phyloP scores from a whole-genome alignment of 2,797 vertebrate species.

The Xyrichtys novacula region DNA sequence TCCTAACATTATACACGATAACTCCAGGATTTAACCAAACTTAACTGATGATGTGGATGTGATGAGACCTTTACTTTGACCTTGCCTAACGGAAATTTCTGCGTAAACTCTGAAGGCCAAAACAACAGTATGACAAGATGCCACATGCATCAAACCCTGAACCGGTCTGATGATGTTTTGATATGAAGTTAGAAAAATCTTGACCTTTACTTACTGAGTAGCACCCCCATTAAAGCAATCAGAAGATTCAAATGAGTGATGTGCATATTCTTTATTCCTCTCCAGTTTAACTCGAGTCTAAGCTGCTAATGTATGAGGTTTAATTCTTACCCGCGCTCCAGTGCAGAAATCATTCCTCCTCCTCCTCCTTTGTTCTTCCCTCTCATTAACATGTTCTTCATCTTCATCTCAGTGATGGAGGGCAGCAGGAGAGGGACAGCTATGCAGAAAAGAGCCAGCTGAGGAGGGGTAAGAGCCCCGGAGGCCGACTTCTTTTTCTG shows the following conservation, averaged over 20 bases:
- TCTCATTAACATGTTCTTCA: slow-evolving; percentile 89
- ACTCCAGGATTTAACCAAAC: slow-evolving; percentile 16
- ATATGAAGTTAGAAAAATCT: slow-evolving; percentile 35
- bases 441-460: slow-evolving; percentile 94
- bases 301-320: neutral
- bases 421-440: slow-evolving; percentile 92
- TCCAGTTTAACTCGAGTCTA: slow-evolving; percentile 20
- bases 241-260: slow-evolving; percentile 29
- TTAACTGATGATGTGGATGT: slow-evolving; percentile 24
- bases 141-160: slow-evolving; percentile 42
- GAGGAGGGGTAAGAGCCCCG: slow-evolving; percentile 86
- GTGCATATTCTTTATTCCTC: slow-evolving; percentile 25
- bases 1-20: slow-evolving; percentile 1
- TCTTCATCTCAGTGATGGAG: slow-evolving; percentile 89
- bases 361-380: slow-evolving; percentile 85
- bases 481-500: slow-evolving; percentile 92
- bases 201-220: slow-evolving; percentile 59
- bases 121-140: slow-evolving; percentile 29
- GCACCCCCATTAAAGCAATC: slow-evolving; percentile 35
- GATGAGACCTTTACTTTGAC: slow-evolving; percentile 57
- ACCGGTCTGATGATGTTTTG: slow-evolving; percentile 10
- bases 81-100: slow-evolving; percentile 30
- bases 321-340: slow-evolving; percentile 85
- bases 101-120: slow-evolving; percentile 25
- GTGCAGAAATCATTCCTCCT: slow-evolving; percentile 62